A percentile compares a stretch with the other conserved stretches of the same genome.
Conservation (phyloP, 2,113 vertebrate genomes). For the Tetrao urogallus region DNA sequence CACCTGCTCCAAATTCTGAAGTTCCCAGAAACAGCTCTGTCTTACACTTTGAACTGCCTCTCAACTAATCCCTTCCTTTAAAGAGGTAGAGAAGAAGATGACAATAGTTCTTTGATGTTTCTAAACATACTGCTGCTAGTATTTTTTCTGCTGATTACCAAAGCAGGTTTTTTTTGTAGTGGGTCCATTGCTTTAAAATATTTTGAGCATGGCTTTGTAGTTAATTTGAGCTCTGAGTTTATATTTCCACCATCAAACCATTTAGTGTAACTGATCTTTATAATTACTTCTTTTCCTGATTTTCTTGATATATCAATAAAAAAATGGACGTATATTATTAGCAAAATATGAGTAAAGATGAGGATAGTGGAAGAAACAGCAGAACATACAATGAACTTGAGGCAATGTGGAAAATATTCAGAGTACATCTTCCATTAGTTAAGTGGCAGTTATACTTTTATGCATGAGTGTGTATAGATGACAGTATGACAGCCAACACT, state of each 20-base stretch:
- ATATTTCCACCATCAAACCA: slow-evolving; percentile 14
- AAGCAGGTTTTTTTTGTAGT: background rate
- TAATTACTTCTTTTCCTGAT: background rate
- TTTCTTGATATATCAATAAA: slow-evolving; percentile 36
- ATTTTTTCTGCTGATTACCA: background rate
- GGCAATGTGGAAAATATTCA: slow-evolving; percentile 18
- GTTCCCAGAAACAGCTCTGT: slow-evolving; percentile 41
- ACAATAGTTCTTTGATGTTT: slow-evolving; percentile 64
- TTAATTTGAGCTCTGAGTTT: slow-evolving; percentile 17
- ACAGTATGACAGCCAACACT: background rate
- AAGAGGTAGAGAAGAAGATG: slow-evolving; percentile 30
- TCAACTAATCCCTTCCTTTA: slow-evolving; percentile 64
- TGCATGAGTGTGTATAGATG: background rate
- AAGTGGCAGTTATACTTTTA: slow-evolving; percentile 18
- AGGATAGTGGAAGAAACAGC: background rate
- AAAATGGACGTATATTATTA: background rate
- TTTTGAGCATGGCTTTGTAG: slow-evolving; percentile 6
- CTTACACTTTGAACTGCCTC: slow-evolving; percentile 67
- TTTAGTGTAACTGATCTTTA: slow-evolving; percentile 23
- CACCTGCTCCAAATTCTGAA: slow-evolving; percentile 67
- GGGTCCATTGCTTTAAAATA: slow-evolving; percentile 9
- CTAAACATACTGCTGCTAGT: slow-evolving; percentile 29
- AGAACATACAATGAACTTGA: background rate
- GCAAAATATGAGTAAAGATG: slow-evolving; percentile 4
- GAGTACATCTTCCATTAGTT: slow-evolving; percentile 7